phyloP scores from a whole-genome alignment of 2,797 vertebrate species.

The Coregonus suidteri region DNA sequence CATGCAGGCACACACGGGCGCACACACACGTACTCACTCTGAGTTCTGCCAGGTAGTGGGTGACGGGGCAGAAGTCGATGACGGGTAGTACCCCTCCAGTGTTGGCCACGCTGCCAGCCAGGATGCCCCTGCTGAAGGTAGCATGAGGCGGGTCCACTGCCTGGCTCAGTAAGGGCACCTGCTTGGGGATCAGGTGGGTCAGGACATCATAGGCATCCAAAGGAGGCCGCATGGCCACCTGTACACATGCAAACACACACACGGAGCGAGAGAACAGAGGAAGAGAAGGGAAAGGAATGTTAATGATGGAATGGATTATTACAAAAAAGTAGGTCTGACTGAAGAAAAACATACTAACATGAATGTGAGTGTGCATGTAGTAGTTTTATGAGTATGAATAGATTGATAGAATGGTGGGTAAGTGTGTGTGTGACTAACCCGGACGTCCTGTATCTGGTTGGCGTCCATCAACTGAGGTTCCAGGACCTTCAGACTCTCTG shows the following conservation, averaged over 20 bases:
- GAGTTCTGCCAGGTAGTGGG: constrained; percentile 84
- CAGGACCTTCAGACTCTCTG: constrained; percentile 81
- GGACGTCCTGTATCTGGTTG: constrained; percentile 78
- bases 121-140: constrained; percentile 75
- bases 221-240: constrained; percentile 91
- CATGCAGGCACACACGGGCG: too few relatives aligned
- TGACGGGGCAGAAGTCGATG: constrained; percentile 89
- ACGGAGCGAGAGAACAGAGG: not conserved
- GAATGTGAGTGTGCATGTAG: not conserved
- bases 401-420: not conserved
- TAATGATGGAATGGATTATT: too few relatives aligned
- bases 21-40: constrained; percentile 74
- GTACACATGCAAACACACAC: not conserved
- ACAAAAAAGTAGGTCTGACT: too few relatives aligned
- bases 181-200: constrained; percentile 84
- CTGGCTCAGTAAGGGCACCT: constrained; percentile 85
- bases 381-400: not conserved
- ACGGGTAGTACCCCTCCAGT: constrained; percentile 79
- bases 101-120: constrained; percentile 6
- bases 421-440: constrained; percentile 73
- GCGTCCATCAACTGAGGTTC: constrained; percentile 85
- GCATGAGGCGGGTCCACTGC: constrained; percentile 78
- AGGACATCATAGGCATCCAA: constrained; percentile 89
- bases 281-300: too few relatives aligned
- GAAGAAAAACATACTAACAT: not conserved